These are phyloP conservation scores for Hirundo rustica DNA, from an alignment of 2,797 vertebrate species.

Conservation along the genomic window DNA sequence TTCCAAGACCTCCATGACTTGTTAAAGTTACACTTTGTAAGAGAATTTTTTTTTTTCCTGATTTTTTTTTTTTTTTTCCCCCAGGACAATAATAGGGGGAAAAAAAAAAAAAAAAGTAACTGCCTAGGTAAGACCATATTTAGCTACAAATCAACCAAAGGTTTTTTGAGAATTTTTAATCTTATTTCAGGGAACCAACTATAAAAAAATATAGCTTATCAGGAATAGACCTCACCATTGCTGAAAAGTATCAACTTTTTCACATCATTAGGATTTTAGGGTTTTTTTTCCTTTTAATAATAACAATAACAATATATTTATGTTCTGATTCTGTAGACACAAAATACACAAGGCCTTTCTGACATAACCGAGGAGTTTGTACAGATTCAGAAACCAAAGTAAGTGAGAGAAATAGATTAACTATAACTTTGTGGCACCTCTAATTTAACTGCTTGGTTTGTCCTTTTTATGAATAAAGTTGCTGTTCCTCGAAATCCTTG, in stretches of 20 bases:
- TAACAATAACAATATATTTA: background rate
- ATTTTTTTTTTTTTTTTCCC: background rate
- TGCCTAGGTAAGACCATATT: background rate
- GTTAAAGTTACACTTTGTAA: background rate
- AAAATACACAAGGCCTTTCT: background rate
- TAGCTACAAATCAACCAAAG: background rate
- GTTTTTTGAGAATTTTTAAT: background rate
- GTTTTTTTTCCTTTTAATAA: background rate
- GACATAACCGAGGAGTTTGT: background rate
- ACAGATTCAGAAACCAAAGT: background rate
- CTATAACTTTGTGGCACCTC: background rate
- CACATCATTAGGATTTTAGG: background rate
- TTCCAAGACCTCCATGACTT: background rate
- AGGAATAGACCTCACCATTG: background rate
- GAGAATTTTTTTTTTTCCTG: background rate
- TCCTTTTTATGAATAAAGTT: background rate
- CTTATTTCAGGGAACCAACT: background rate
- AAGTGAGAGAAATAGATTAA: background rate
- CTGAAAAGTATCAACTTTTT: background rate
- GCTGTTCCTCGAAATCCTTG: background rate
- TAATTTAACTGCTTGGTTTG: background rate
- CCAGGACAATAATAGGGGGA: accelerated
- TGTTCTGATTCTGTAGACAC: background rate
- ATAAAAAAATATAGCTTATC: background rate
- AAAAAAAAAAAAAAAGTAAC: background rate